Evolutionary conservation across 2,113 vertebrate genomes (phyloP).

Genomic region (Haplochromis vanheusdeni): DNA sequence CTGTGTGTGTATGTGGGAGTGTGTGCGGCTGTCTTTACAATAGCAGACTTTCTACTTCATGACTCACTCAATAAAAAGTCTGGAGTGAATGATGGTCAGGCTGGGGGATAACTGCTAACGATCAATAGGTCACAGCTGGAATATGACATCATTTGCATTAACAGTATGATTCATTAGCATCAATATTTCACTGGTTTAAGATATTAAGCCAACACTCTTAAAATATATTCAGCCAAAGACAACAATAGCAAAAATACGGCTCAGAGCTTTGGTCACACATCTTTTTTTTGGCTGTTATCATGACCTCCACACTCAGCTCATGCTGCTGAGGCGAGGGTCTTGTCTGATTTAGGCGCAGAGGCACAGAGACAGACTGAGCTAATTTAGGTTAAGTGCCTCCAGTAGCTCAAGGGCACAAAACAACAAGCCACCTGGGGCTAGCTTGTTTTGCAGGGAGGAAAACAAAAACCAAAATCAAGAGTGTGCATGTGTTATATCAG

Average conservation of each 20-base stretch:
- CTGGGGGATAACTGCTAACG: background rate
- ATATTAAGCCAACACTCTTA: background rate
- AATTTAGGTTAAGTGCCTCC: constrained; percentile 67
- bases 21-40: background rate
- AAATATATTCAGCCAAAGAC: background rate
- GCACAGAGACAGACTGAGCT: constrained; percentile 27
- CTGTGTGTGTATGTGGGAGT: background rate
- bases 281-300: background rate
- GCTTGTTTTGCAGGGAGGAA: background rate
- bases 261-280: background rate
- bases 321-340: background rate
- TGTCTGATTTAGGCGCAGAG: constrained; percentile 20
- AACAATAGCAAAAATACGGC: background rate
- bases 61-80: constrained; percentile 16
- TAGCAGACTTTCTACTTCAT: background rate
- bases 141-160: background rate
- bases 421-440: constrained; percentile 56
- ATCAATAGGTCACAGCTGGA: constrained; percentile 17
- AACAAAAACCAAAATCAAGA: background rate
- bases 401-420: constrained; percentile 52
- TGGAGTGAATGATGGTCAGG: background rate
- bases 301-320: background rate
- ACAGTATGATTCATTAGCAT: background rate
- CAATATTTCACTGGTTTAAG: background rate
- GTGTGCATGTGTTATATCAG: background rate